A percentile compares a stretch with the other conserved stretches of the same genome.
Evolutionary conservation across 2,888 invertebrate species (phyloP).

Genomic region (Julus scanicus): DNA sequence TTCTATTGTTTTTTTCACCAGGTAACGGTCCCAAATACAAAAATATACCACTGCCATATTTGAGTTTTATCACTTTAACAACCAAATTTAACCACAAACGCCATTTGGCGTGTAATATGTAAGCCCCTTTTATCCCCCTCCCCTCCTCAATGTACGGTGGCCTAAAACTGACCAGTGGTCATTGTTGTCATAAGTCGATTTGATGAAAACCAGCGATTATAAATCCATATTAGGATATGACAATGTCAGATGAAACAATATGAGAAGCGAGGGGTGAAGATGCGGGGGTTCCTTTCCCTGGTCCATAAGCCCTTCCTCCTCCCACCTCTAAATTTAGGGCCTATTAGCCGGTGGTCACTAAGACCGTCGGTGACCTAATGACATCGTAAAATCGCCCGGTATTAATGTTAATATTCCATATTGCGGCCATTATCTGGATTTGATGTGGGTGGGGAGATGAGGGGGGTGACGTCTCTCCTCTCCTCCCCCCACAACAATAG

Average conservation of each 20-base stretch:
- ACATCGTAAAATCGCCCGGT: not conserved
- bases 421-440: not conserved
- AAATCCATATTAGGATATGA: not conserved
- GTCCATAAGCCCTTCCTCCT: not conserved
- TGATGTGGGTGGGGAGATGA: not conserved
- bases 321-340: not conserved
- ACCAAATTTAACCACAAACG: no score
- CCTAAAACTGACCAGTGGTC: not conserved
- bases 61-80: no score
- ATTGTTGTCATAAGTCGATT: not conserved
- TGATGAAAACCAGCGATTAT: not conserved
- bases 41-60: no score
- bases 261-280: not conserved
- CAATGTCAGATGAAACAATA: not conserved
- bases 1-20: no score
- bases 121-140: no score
- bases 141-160: no score
- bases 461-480: not conserved
- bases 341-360: not conserved
- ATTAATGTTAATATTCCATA: constrained; percentile 25
- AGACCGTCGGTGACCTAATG: constrained; percentile 24
- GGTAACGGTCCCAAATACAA: no score
- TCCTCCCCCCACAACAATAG: not conserved
- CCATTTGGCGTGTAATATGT: no score
- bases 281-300: not conserved